Evolutionary conservation across 2,888 invertebrate species (phyloP), one percentile per base, ranked within the genome.

Genomic region (Phrixothrix hirtus): DNA sequence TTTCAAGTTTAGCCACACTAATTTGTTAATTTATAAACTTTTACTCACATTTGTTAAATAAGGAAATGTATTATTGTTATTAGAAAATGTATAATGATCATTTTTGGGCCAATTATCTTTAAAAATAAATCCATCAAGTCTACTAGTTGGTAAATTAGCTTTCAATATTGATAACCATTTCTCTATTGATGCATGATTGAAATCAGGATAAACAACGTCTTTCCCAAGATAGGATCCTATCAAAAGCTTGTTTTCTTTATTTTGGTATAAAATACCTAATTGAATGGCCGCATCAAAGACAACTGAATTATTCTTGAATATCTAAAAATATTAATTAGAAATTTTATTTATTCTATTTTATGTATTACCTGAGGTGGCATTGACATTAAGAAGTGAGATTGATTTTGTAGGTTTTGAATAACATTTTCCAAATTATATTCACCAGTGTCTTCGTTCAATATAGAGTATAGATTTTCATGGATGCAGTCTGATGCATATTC

Each of bases 51-150:
- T 57, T 60, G 74, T 79, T 43, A 79, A 76, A 68, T 83, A 83
- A 1, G 80, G 79, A 39, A 83, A 73, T 44, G 62, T 55, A n/a
- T 32, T 21, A 2, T 61, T 55, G 15, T 68, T 54, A 1, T 73
- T 71, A 41, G 73, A 66, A 42, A 77, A 74, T 25, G 45, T n/a
- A 45, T 67, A 72, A 14, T 52, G 73, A 51, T 60, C 70, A 43
- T 68, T 80, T 72, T 48, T 69, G 6, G 83, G 83, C 83, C 83
- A 84, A 65, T 75, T 82, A 51, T 82, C 81, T 63, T 77, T 77
- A 37, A 84, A 68, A 13, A 81, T 55, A 27, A 81, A 65, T 3
- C 79, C 83, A 58, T 78, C 76, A n/a, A 59, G 14, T 53, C 60
- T 14, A 0, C 10, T 4, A 15, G 5, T 12, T 7, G 42, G 42